Percentiles rank a stretch among this genome's conserved stretches.
These are phyloP conservation scores for Apoderus coryli DNA, from an alignment of 2,888 invertebrate species.

Conservation along the genomic window DNA sequence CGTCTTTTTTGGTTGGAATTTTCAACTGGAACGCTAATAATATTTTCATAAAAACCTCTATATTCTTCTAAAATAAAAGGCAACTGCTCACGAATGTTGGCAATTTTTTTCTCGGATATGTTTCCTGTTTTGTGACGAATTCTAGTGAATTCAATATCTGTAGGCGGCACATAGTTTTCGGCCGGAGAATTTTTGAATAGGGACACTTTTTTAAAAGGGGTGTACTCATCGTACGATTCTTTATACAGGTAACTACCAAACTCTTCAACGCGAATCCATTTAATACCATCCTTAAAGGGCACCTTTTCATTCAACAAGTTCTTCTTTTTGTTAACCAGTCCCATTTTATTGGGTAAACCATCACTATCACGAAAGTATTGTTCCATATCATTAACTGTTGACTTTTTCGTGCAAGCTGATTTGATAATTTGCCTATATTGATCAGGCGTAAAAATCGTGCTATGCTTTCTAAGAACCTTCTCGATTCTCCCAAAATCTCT, in stretches of 20 bases:
- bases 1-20: background rate
- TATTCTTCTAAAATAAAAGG: background rate
- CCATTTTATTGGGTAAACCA: constrained; percentile 12
- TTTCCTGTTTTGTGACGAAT: background rate
- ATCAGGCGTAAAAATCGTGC: constrained; percentile 20
- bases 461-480: constrained; percentile 22
- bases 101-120: constrained; percentile 1
- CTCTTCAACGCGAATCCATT: constrained; percentile 12
- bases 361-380: constrained; percentile 16
- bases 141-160: background rate
- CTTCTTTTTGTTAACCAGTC: constrained; percentile 13
- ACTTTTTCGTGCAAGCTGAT: constrained; percentile 17
- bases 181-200: constrained; percentile 1
- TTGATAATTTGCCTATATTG: constrained; percentile 21
- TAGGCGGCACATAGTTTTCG: background rate
- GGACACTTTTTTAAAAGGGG: constrained; percentile 11
- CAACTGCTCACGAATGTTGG: background rate
- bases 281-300: constrained; percentile 12
- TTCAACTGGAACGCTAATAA: too few species aligned
- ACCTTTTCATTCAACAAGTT: constrained; percentile 10
- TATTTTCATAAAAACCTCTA: background rate
- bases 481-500: constrained; percentile 24
- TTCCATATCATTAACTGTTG: constrained; percentile 17
- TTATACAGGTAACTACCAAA: constrained; percentile 11
- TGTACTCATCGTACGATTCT: constrained; percentile 10